Base-by-base conservation (phyloP, 2,113 vertebrate genomes). In the Loxodonta africana region DNA sequence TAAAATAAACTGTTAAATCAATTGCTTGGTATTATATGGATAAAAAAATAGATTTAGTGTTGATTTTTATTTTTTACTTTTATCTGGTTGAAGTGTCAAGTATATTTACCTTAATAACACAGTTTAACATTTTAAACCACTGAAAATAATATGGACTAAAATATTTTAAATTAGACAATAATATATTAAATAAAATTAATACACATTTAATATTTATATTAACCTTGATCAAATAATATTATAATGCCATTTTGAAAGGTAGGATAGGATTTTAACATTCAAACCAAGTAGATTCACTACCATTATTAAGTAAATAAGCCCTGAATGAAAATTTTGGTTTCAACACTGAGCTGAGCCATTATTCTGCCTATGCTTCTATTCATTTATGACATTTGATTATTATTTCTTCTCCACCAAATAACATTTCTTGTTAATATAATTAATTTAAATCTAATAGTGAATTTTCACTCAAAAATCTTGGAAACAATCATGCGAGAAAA, bases 301-400 rank as follows among this genome's bases (percentile, higher is more conserved):
- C 1, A 44, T 57, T 37, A 81, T 67, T 48, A 89, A 73, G 7
- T 62, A 33, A 53, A 62, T 84, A 81, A 83, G 0, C 18, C 6
- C 26, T 90, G 18, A 87, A 80, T 46, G 6, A 71, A 76, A 62
- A 33, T 90, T 96, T 57, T 85, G 0, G 53, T 93, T 92, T 83
- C 8, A 76, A 1, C 65, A 1, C 0, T 14, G 78, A 0, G 25
- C 0, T 76, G 33, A 41, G 0, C 1, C 2, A 80, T 76, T 74
- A 83, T 82, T 88, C 7, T 82, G 37, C 8, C 51, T 93, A 80
- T 7, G 0, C 80, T 90, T 86, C 1, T 6, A 83, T 73, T 48
- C 9, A 46, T 90, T 28, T 10, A 65, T 21, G 6, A 37, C 17
- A 91, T 95, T 90, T 90, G 4, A 1, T 81, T 11, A 85, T 33